Conservation (phyloP, 2,797 vertebrate genomes). For the Monodelphis domestica region DNA sequence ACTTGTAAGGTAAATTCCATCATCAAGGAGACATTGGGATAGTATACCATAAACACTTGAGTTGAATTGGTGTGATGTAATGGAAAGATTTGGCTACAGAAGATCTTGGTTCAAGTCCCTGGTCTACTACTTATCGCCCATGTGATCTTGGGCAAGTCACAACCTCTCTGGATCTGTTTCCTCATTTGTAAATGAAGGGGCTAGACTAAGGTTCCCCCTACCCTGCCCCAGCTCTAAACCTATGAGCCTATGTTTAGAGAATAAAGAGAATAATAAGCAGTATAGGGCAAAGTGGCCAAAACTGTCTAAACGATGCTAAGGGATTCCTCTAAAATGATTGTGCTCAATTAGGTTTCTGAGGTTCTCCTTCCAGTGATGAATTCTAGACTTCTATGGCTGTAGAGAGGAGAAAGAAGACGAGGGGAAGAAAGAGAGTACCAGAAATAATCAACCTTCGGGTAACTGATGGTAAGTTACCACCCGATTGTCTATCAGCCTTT, state of each 20-base stretch:
- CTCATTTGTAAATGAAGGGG: not conserved
- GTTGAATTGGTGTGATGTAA: not conserved
- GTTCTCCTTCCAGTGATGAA: not conserved
- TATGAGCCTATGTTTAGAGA: not conserved
- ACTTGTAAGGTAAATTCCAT: not conserved
- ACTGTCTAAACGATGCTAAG: not conserved
- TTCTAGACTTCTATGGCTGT: not conserved
- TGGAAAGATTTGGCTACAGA: not conserved
- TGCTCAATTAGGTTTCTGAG: not conserved
- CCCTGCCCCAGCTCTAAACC: not conserved
- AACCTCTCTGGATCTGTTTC: not conserved
- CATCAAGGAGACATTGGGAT: not conserved
- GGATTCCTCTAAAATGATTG: not conserved
- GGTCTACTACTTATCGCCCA: not conserved
- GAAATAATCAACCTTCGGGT: not conserved
- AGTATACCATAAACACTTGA: not conserved
- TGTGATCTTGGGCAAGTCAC: not conserved
- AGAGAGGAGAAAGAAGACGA: not conserved
- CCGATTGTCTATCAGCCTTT: not conserved
- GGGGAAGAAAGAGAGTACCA: not conserved
- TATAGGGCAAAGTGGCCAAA: not conserved
- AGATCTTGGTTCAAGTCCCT: not conserved
- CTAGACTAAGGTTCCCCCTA: not conserved
- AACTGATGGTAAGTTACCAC: not conserved
- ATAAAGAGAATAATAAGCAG: not conserved